Conservation (phyloP, 1,140 invertebrate genomes). For the Heliconius congener region DNA sequence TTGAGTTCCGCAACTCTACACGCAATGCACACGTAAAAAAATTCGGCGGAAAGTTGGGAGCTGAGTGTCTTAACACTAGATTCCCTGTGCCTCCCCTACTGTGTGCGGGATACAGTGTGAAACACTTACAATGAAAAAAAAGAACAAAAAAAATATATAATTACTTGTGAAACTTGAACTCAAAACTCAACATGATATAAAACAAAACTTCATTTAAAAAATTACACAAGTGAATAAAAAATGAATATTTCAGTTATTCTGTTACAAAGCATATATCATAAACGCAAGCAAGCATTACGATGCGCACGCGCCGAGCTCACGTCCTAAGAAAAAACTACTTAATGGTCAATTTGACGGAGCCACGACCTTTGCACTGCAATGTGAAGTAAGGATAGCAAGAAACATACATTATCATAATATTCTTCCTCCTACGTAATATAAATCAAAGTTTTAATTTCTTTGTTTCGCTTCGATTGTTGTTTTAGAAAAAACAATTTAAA, state of each 20-base stretch:
- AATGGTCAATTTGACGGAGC: conserved; percentile 35
- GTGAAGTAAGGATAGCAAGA: neutral
- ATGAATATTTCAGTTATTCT: conserved; percentile 19
- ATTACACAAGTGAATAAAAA: conserved; percentile 13
- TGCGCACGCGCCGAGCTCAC: conserved; percentile 29
- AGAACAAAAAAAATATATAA: too few relatives aligned
- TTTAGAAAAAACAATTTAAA: neutral
- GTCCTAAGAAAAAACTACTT: conserved; percentile 21
- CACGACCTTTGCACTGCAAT: conserved; percentile 22
- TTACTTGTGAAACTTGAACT: neutral
- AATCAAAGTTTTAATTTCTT: neutral
- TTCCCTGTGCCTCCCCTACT: too few relatives aligned
- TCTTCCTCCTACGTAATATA: neutral
- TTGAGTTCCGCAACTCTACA: too few relatives aligned
- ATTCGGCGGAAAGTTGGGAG: too few relatives aligned
- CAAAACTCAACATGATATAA: neutral
- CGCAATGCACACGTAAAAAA: too few relatives aligned
- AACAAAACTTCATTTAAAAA: neutral
- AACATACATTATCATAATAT: neutral
- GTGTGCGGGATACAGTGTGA: too few relatives aligned
- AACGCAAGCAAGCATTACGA: conserved; percentile 32
- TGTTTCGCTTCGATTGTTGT: neutral
- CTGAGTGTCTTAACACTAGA: too few relatives aligned
- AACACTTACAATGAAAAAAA: too few relatives aligned
- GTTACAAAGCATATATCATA: conserved; percentile 29